These are phyloP conservation scores for Philotrypesis tridentata DNA, from an alignment of 1,140 invertebrate genomes.

Conservation along the genomic window DNA sequence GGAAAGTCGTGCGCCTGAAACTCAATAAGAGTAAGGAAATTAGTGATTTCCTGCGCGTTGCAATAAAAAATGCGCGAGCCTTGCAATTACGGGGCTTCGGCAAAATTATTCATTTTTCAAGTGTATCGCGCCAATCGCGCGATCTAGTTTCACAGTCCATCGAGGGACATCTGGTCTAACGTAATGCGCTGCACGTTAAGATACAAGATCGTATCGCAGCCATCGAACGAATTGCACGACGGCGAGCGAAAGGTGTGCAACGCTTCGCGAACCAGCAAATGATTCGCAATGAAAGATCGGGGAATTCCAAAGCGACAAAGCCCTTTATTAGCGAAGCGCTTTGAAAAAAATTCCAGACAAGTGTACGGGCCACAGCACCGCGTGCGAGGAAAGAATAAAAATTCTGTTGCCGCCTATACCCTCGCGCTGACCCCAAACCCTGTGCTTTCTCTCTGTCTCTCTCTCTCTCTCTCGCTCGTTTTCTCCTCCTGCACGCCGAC, in stretches of 20 bases:
- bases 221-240: neutral
- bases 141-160: too few species aligned
- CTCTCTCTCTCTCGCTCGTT: too few species aligned
- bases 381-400: conserved; percentile 28
- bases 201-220: too few species aligned
- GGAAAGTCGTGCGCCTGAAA: neutral
- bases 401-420: conserved; percentile 53
- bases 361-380: neutral
- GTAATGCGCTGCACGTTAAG: too few species aligned
- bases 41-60: too few species aligned
- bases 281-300: neutral
- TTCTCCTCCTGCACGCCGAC: conserved; percentile 59
- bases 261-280: neutral
- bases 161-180: too few species aligned
- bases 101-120: neutral
- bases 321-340: too few species aligned
- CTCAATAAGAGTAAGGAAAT: neutral
- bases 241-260: too few species aligned
- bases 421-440: conserved; percentile 64
- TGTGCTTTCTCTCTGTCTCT: conserved; percentile 53
- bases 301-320: neutral
- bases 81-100: neutral
- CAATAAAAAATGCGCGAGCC: too few species aligned
- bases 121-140: too few species aligned
- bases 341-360: neutral